Evolutionary conservation across 2,888 invertebrate species (phyloP).

Genomic region (Hirtodrosophila cameraria): DNA sequence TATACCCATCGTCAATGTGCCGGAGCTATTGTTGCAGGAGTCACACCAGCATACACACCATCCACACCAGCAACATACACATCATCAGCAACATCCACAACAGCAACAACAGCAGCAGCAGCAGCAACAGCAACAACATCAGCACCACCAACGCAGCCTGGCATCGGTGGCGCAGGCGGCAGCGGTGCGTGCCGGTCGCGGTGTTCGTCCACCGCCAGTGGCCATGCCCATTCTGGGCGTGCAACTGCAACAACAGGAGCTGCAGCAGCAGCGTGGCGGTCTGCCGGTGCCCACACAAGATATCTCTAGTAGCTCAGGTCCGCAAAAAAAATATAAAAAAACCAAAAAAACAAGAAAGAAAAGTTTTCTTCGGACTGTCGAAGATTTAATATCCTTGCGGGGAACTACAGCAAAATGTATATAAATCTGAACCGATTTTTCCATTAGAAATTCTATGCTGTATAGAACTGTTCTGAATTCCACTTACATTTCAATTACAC

Average conservation of each 20-base stretch:
- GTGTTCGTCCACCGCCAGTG: slow-evolving; percentile 80
- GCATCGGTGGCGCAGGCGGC: slow-evolving; percentile 74
- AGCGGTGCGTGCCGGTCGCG: slow-evolving; percentile 74
- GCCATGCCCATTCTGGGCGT: slow-evolving; percentile 82
- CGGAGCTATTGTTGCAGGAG: slow-evolving; percentile 74
- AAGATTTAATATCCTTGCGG: no score
- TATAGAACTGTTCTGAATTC: no score
- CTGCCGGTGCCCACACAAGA: slow-evolving; percentile 86
- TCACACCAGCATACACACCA: slow-evolving; percentile 34
- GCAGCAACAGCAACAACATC: slow-evolving; percentile 33
- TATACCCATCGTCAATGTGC: slow-evolving; percentile 83
- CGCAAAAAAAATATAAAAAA: slow-evolving; percentile 67
- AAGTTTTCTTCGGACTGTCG: no score
- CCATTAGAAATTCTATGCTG: no score
- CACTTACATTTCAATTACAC: no score
- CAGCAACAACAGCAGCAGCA: slow-evolving; percentile 41
- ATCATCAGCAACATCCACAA: slow-evolving; percentile 26
- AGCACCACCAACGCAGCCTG: slow-evolving; percentile 66
- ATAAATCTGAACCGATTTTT: no score
- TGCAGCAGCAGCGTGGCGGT: slow-evolving; percentile 84
- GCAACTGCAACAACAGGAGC: slow-evolving; percentile 83
- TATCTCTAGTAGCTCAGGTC: slow-evolving; percentile 84
- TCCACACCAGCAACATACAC: slow-evolving; percentile 7
- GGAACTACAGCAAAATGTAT: no score
- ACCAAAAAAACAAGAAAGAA: slow-evolving; percentile 4